Evolutionary conservation across 2,797 vertebrate species (phyloP), one percentile per base, ranked within the genome.

Genomic region (Champsocephalus esox): DNA sequence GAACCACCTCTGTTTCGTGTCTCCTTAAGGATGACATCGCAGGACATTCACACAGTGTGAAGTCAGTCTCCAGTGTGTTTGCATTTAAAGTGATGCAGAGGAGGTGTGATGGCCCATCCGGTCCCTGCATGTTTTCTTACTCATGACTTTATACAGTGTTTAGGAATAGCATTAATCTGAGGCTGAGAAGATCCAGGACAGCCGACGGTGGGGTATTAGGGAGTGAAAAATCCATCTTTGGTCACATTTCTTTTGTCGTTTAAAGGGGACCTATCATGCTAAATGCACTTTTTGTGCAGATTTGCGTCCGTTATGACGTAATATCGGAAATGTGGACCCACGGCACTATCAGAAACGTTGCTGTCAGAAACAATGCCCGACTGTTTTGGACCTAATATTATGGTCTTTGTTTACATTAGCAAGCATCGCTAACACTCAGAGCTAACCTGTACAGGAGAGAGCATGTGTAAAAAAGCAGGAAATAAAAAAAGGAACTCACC

Each of bases 61-160:
- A 62, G 57, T 52, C 32, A 2, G 38, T 57, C 59, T 67, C 66
- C 28, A 28, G 57, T 2, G 41, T n/a, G 58, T 60, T 68, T 79
- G 75, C n/a, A 32, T 86, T 82, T 84, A 82, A 91, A 21, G n/a
- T 49, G 67, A 63, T 77, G 60, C 85, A 86, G 83, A 46, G 17
- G 28, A 21, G 50, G 0, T 8, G 50, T 7, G 12, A 55, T 19
- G 67, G 14, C 51, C 62, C 1, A 8, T 64, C 17, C 59, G 9
- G n/a, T 66, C 43, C n/a, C 38, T 16, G 16, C 67, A 70, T 85
- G 61, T 71, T 85, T 88, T 73, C 43, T 69, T 71, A n/a, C 73
- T 84, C 73, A 62, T 79, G 79, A 71, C 43, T 79, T 68, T 59
- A 75, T 79, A 70, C 13, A n/a, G 60, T 46, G 16, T 59, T 65